Base-by-base conservation (phyloP, 2,797 vertebrate species). In the Stomatorhinus walkeri region DNA sequence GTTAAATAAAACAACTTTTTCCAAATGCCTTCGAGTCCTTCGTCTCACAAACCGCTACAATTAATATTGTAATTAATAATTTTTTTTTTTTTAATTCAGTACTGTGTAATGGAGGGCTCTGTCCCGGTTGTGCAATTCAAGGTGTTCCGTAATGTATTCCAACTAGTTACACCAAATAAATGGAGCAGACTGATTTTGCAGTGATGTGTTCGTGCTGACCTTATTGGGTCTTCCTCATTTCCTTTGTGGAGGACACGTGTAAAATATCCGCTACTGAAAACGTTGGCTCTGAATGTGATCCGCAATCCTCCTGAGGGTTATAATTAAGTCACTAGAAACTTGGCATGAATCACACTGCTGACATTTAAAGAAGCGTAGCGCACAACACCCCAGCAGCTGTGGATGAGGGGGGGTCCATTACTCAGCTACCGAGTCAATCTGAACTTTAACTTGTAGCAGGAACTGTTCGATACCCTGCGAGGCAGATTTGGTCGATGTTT, bases 321-420 rank as follows among this genome's bases (percentile, higher is more conserved):
- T 32, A 86, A 86, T 86, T 86, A 54, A 86, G 81, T 84, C 46
- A 84, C 36, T 84, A 48, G 43, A 84, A 84, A 46, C 46, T 84
- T 84, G 81, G 81, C 81, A 84, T 84, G 81, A 84, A 22, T 54
- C 51, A 36, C 85, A n/a, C 51, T 59, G 51, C 85, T 54, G 49
- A 86, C 49, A 54, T 86, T 28, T 56, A 86, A 22, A 86, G 51
- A 19, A 22, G 84, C 16, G 16, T 86, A 32, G 24, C 40, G 49
- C 24, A 52, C 85, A 86, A 36, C 49, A 86, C 51, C 85, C 28
- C 51, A 3, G 81, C 46, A 43, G 48, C 40, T 46, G 19, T 40
- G 51, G 24, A 24, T 16, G 52, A 3, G 48, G 1, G 24, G 36
- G 52, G 24, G 9, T 86, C 51, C 28, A 49, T 56, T 86, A 36